Base-by-base conservation (phyloP, 2,888 invertebrate species). In the Balanococcus diminutus region DNA sequence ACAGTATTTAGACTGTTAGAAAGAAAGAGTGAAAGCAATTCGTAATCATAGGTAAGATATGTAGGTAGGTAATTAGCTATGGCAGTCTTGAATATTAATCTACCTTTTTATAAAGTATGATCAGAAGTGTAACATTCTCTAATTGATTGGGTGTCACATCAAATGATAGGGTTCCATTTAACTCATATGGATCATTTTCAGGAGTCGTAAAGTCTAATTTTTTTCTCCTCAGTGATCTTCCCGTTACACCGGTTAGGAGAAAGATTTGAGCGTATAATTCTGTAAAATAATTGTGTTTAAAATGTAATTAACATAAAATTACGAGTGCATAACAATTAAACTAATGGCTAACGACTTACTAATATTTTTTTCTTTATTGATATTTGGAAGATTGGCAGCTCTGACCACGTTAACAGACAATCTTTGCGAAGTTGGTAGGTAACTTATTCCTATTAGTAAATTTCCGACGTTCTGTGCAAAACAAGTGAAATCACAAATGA, bases 391-490 rank as follows among this genome's bases (percentile, higher is more conserved):
- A 42, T 86, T 86, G 19, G 82, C 82, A 31, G 82, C 86, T 42
- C 32, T 86, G 14, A 82, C 86, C 25, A 86, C 82, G 39, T 82
- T 86, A 8, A 82, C 82, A 16, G 82, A 82, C 31, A 86, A 82
- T 22, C 86, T 31, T 31, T 86, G 82, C 2, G 86, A 86, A 5
- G 86, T 86, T 22, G 86, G 86, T 46, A 86, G 82, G 42, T 86
- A 86, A 82, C 86, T 86, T 5, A 86, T 28, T 8, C 86, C 86
- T n/a, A 86, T 67, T n/a, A 86, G 61, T 19, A 86, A 32, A 82
- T 86, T 86, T 36, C 86, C 86, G 8, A 81, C 56, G 19, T 86
- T 81, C 86, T 86, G 67, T 14, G 19, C 39, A 25, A 14, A 22
- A n/a, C 56, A 51, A 67, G n/a, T n/a, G n/a, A n/a, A n/a, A n/a